Conservation (phyloP, 2,888 invertebrate genomes). For the Dugesia japonica region DNA sequence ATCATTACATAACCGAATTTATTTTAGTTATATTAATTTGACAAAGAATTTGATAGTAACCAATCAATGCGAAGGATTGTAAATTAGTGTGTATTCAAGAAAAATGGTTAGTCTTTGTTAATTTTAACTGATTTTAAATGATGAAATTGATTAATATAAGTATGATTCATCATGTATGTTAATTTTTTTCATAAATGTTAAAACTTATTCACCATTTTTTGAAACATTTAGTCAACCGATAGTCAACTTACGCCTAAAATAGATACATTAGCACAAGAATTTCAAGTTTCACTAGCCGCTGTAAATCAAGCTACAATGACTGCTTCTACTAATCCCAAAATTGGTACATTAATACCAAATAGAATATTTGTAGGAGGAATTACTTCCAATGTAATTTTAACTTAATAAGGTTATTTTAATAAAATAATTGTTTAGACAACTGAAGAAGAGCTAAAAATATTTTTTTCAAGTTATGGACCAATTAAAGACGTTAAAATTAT, state of each 20-base stretch:
- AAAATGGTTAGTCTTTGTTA: conserved; percentile 9
- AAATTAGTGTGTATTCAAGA: neutral
- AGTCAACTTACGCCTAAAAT: conserved; percentile 12
- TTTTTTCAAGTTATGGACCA: conserved; percentile 69
- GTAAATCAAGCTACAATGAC: neutral
- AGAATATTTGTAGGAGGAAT: conserved; percentile 89
- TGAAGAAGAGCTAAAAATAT: conserved; percentile 72
- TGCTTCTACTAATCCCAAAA: conserved; percentile 24
- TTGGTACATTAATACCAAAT: conserved; percentile 74
- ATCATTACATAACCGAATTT: neutral
- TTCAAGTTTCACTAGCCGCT: conserved; percentile 3
- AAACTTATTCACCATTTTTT: neutral
- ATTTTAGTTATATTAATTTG: neutral
- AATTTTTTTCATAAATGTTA: no score
- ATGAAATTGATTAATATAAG: conserved; percentile 2
- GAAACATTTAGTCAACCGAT: neutral
- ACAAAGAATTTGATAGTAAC: neutral
- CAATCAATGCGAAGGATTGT: neutral
- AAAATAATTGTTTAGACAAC: no score
- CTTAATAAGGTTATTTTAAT: no score
- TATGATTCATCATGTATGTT: neutral
- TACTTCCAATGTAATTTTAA: conserved; percentile 62
- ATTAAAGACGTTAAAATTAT: conserved; percentile 74
- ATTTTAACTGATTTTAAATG: neutral
- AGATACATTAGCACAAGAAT: conserved; percentile 13